Evolutionary conservation across 30 jellyfish, hydroid and myxozoan genomes (phyloP), one percentile per base, ranked within the genome.

Genomic region (Sanderia malayensis): DNA sequence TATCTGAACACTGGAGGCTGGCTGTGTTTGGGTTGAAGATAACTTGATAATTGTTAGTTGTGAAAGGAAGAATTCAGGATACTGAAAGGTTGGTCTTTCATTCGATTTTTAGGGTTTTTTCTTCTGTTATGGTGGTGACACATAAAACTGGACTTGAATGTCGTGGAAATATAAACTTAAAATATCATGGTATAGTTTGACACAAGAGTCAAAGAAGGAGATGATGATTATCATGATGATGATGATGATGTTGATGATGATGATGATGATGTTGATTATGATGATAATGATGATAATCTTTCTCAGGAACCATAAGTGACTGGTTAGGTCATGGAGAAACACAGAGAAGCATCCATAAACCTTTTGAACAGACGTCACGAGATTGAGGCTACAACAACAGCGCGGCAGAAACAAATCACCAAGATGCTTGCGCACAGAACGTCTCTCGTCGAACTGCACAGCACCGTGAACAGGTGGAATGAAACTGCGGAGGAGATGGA

Each of bases 401-500:
- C 53, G 80, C 67, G 87, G 71, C 62, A 59, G 26, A 46, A 76
- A 1, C 64, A 22, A 2, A 76, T 76, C 26, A 59, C 87, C 10
- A n/a, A 22, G 37, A 76, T 76, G 87, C 47, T 76, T 0, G 8
- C 10, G 4, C 79, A 76, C 31, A 76, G 87, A 46, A 17, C 77
- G 1, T 26, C 49, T 26, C 80, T 76, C n/a, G 6, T 76, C 22
- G 66, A 46, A 1, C 73, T 76, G 63, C 28, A 31, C 72, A 76
- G 29, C 33, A 59, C 80, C 11, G 41, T 76, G 24, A 75, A 61
- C 61, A 62, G 59, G 46, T 76, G 87, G 87, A 75, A 58, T 13
- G 70, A 27, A 17, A 46, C 55, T 2, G 87, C 60, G 31, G 87
- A 76, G 71, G 69, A 31, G 79, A 76, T 81, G 1, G 93, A 81